phyloP scores from a whole-genome alignment of 2,113 vertebrate species.

The Festucalex cinctus region DNA sequence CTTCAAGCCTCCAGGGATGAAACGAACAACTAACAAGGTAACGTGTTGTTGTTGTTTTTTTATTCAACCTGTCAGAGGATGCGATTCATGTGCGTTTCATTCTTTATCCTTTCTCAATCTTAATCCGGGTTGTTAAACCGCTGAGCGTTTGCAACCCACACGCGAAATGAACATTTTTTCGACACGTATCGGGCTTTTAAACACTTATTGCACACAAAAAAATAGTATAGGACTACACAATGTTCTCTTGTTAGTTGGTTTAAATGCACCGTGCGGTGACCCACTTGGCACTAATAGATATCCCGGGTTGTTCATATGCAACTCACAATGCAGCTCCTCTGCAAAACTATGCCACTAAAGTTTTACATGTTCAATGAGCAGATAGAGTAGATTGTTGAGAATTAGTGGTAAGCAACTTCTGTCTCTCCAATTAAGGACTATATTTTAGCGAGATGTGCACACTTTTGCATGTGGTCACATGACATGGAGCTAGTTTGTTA shows the following conservation, averaged over 20 bases:
- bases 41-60: neutral
- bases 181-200: neutral
- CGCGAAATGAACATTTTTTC: neutral
- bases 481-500: neutral
- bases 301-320: conserved; percentile 59
- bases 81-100: neutral
- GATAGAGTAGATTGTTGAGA: too few species aligned
- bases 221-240: conserved; percentile 35
- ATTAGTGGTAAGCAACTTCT: too few species aligned
- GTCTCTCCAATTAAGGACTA: too few species aligned
- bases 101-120: neutral
- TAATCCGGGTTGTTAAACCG: conserved; percentile 21
- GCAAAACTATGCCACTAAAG: conserved; percentile 10
- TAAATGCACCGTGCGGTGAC: conserved; percentile 51
- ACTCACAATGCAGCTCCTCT: conserved; percentile 47
- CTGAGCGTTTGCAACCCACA: neutral
- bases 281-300: conserved; percentile 60
- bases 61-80: neutral
- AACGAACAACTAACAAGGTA: conserved; percentile 35
- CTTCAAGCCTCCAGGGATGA: neutral
- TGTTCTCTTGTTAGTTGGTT: conserved; percentile 41
- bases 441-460: neutral
- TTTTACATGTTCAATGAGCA: conserved; percentile 21
- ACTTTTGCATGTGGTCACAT: neutral
- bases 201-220: neutral